phyloP scores from a whole-genome alignment of 2,888 invertebrate species.

The Lycophotia porphyrea region DNA sequence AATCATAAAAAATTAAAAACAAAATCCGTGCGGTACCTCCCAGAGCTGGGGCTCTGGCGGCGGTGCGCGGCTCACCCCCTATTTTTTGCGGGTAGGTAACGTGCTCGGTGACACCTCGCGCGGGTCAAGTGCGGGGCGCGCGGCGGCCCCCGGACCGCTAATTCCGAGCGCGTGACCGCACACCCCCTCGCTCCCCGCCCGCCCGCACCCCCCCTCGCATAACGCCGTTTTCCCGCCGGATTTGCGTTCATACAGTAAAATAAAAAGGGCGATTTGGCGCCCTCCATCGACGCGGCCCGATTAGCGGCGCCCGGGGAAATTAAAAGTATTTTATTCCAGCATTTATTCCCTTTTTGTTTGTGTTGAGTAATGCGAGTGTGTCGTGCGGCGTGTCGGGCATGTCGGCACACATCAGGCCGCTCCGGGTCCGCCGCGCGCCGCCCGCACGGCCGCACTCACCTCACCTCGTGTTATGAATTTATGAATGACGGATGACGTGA shows the following conservation, averaged over 20 bases:
- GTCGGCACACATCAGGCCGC: constrained; percentile 48
- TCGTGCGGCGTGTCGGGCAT: constrained; percentile 70
- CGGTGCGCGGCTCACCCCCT: constrained; percentile 73
- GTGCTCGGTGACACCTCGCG: constrained; percentile 87
- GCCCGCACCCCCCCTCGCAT: constrained; percentile 63
- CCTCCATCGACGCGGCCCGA: constrained; percentile 88
- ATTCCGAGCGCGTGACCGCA: constrained; percentile 87
- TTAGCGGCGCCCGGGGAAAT: constrained; percentile 90
- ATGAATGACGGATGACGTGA: constrained; percentile 65
- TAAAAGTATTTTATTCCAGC: constrained; percentile 89
- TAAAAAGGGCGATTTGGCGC: constrained; percentile 89
- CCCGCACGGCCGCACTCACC: constrained; percentile 22
- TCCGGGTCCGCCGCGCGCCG: constrained; percentile 39
- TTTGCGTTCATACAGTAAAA: constrained; percentile 89
- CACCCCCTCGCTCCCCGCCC: constrained; percentile 67
- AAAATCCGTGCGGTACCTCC: constrained; percentile 80
- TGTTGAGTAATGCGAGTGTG: constrained; percentile 82
- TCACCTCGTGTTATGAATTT: constrained; percentile 59
- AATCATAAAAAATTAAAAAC: constrained; percentile 84
- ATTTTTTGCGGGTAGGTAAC: constrained; percentile 87
- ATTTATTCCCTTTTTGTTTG: constrained; percentile 89
- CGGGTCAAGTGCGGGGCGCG: constrained; percentile 81
- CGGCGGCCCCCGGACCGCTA: constrained; percentile 77
- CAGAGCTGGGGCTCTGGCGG: constrained; percentile 55
- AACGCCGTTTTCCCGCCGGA: constrained; percentile 87